Evolutionary conservation across 1,140 invertebrate genomes (phyloP), one percentile per base, ranked within the genome.

Genomic region (Temnothorax longispinosus): DNA sequence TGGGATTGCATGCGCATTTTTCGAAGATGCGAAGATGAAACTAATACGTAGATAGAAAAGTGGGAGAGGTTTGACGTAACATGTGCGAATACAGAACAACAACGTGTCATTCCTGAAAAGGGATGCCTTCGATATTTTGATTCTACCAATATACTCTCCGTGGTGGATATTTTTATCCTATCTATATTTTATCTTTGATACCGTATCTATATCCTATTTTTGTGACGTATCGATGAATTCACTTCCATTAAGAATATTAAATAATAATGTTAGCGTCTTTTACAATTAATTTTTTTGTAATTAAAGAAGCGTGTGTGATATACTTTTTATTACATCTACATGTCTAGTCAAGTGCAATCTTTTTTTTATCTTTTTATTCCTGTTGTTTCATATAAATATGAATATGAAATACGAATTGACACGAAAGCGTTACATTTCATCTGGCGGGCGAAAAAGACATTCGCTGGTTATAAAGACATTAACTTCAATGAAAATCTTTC

Each of bases 71-170:
- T 74, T 50, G 41, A 84, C 69, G 69, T 72, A 81, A 81, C 21
- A 3, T 15, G 78, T 71, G 47, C 64, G 27, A 69, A 56, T 65
- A n/a, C 27, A 35, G 32, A 74, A 84, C 54, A 82, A 82, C 54
- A 74, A 52, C 50, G 27, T 74, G 80, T 60, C 54, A 84, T 47
- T 47, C 41, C 32, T 38, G 41, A 74, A 47, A 21, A 69, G 13
- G 10, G n/a, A 84, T 74, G 27, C 21, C 58, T 74, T 84, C 80
- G 69, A 84, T 84, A 41, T 81, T 81, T 81, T 54, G 47, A 81
- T 54, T 56, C 38, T 54, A 64, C n/a, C n/a, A 21, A 67, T 58
- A 32, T 47, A 47, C n/a, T 78, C 27, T 4, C 11, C 38, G 38
- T 4, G 6, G 3, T 13, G 35, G n/a, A 44, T 56, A 56, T 71